Evolutionary conservation across 2,113 vertebrate genomes (phyloP).

Genomic region (Dendropsophus ebraccatus): DNA sequence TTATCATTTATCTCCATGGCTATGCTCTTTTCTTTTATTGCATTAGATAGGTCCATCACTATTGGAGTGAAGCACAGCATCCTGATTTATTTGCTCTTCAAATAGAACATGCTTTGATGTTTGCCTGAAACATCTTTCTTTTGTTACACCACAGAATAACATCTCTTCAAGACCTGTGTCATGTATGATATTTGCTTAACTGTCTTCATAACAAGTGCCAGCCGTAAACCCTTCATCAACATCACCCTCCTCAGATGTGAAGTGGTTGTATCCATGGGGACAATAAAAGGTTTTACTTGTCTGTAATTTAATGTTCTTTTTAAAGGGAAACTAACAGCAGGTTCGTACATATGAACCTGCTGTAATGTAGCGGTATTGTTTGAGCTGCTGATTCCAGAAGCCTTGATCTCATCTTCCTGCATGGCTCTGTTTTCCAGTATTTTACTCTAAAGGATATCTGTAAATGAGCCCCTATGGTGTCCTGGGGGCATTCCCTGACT

Average conservation of each 20-base stretch:
- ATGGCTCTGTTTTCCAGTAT: no score
- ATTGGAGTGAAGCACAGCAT: background rate
- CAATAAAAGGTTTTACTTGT: constrained; percentile 30
- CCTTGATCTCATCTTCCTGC: no score
- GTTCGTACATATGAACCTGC: no score
- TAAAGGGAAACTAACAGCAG: no score
- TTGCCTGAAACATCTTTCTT: constrained; percentile 38
- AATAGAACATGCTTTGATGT: constrained; percentile 16
- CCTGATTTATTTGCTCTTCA: constrained; percentile 33
- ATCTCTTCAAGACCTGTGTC: background rate
- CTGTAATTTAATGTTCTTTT: no score
- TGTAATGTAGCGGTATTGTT: no score
- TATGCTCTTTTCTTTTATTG: background rate
- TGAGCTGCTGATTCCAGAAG: no score
- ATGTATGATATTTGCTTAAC: constrained; percentile 49
- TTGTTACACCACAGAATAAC: constrained; percentile 33
- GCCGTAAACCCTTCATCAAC: constrained; percentile 7
- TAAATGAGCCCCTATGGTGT: no score
- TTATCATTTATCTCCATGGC: background rate
- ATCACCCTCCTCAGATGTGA: constrained; percentile 34
- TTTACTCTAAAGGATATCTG: no score
- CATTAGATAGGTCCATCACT: background rate
- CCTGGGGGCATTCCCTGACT: no score
- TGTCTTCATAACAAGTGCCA: constrained; percentile 18
- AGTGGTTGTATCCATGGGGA: constrained; percentile 35